Conservation (phyloP, 2,797 vertebrate genomes). For the Arrhamphus sclerolepis region DNA sequence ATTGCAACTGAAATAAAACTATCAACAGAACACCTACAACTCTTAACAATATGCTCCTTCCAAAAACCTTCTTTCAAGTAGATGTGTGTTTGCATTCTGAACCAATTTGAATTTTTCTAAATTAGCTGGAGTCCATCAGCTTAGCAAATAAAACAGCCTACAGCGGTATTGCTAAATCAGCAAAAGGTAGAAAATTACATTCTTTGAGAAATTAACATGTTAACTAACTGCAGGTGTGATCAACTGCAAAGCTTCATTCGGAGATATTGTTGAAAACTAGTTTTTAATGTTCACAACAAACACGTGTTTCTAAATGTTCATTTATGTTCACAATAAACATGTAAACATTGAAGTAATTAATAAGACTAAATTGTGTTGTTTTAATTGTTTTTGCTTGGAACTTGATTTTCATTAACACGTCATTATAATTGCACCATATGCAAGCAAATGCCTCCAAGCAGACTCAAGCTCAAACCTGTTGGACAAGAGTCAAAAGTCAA, state of each 20-base stretch:
- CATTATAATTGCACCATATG: no score
- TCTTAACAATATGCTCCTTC: no score
- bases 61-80: background rate
- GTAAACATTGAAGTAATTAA: no score
- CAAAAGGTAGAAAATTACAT: constrained; percentile 12
- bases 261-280: constrained; percentile 5
- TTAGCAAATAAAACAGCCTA: constrained; percentile 2
- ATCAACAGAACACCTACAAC: background rate
- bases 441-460: no score
- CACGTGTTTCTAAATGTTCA: background rate
- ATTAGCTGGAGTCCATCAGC: constrained; percentile 5
- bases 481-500: background rate
- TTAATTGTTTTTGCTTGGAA: no score
- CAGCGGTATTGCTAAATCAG: constrained; percentile 7
- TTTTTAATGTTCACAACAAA: background rate
- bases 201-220: constrained; percentile 2
- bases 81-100: background rate
- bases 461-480: background rate
- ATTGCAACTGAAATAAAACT: background rate
- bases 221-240: constrained; percentile 10
- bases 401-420: no score
- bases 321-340: no score
- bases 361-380: no score
- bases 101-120: background rate
- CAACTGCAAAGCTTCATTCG: background rate